Conservation (phyloP, 2,888 invertebrate genomes). For the Pachymerium ferrugineum region DNA sequence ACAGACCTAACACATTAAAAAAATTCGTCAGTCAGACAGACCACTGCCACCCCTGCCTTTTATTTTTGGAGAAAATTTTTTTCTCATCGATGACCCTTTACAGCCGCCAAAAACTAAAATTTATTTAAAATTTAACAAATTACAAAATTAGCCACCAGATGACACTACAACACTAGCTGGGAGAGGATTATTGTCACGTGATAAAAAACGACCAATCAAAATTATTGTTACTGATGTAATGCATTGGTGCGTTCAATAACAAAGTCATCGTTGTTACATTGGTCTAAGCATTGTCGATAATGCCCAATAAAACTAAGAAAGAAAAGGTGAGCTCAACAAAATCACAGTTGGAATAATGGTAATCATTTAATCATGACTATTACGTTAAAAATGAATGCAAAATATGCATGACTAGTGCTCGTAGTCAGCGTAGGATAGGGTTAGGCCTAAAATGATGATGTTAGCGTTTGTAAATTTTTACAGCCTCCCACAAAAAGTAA, state of each 20-base stretch:
- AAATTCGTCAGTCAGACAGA: no score
- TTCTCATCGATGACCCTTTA: no score
- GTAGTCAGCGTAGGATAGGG: neutral
- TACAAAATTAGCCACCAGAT: neutral
- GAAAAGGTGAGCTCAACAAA: slow-evolving; percentile 43
- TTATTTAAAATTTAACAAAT: neutral
- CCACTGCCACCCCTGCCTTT: no score
- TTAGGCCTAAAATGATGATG: slow-evolving; percentile 30
- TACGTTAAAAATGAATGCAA: neutral
- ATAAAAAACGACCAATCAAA: neutral
- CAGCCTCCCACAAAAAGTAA: slow-evolving; percentile 48
- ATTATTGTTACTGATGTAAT: neutral
- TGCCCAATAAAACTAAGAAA: slow-evolving; percentile 47
- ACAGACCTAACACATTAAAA: no score
- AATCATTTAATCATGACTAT: neutral
- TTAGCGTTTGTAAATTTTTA: slow-evolving; percentile 39
- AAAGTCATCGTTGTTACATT: neutral
- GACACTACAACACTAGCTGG: neutral
- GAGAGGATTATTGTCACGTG: neutral
- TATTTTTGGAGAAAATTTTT: no score
- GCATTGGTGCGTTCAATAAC: neutral
- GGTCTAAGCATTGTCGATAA: slow-evolving; percentile 34
- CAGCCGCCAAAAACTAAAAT: no score
- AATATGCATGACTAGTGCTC: neutral
- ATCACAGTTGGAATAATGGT: neutral